Base-by-base conservation (phyloP, 2,888 invertebrate species). In the Leucophenga maculata region DNA sequence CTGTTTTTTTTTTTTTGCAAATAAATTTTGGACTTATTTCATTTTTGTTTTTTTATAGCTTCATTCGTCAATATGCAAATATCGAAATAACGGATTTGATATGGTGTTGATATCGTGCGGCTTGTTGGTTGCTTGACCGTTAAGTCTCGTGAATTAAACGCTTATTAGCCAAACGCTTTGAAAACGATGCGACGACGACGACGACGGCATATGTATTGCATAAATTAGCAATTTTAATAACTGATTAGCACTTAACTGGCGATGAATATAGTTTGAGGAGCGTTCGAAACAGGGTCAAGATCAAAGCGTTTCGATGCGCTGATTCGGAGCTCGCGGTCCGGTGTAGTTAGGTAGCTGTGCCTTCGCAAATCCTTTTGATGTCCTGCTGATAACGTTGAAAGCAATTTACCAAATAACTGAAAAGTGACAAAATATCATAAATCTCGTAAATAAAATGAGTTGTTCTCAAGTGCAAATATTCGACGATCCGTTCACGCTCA, bases 261-360 rank as follows among this genome's bases (percentile, higher is more conserved):
- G 39, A 26, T 26, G 26, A 26, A 26, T 26, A 26, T 26, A 26
- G 26, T 39, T 39, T 39, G 39, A 39, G 39, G 39, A 11, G 39
- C 39, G 39, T 3, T 9, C 8, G 8, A 39, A 39, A 6, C 18
- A 18, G 65, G 52, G 52, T 32, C 32, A 52, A 52, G 52, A 18
- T 48, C 46, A 44, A 18, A 48, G 64, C 16, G n/a, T 46, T 59
- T 31, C 18, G 18, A 20, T 18, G 57, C 44, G 14, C 55, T 65
- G 55, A 60, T 22, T 72, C 71, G 22, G 16, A 26, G 39, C 39
- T 22, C 26, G 1, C 8, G n/a, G 31, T 31, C 13, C 18, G 14
- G 1, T 32, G 16, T 82, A 80, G 80, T 80, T 82, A 79, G 73
- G 72, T 72, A 72, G 69, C 78, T 78, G 79, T 80, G 79, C 70